Base-by-base conservation (phyloP, 1,140 invertebrate species). In the Pseudomyrmex pallidus region DNA sequence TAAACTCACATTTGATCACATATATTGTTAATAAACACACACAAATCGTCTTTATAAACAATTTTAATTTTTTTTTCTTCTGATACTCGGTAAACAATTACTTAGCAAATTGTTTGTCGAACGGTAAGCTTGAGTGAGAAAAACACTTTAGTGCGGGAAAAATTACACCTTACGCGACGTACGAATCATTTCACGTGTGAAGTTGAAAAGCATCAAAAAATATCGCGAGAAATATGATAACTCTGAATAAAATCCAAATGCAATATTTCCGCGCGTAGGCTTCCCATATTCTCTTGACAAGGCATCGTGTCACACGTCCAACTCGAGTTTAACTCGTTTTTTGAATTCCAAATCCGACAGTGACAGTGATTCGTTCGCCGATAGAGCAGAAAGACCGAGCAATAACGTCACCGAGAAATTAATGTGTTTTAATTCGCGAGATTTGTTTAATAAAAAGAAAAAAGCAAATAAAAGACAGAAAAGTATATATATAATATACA, bases 291-390 rank as follows among this genome's bases (percentile, higher is more conserved):
- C 66, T 44, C 54, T 35, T 17, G 66, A 68, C 63, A 68, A 80
- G 61, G 64, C 54, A 72, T 48, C 44, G 76, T 72, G 66, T 80
- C 76, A 59, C 44, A 61, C 54, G 76, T 78, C 76, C 76, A 59
- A 70, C 76, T 78, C 44, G 48, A 57, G 66, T 78, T 78, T 78
- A 80, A 61, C 76, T 80, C 54, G 76, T 80, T 80, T 80, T 80
- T 80, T 70, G 66, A 50, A 80, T 59, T 80, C 66, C 4, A 72
- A 80, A 48, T 59, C 54, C 76, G 76, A 70, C 76, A 72, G 66
- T 70, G 76, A 72, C 76, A 72, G 66, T 80, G 76, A 80, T 72
- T 80, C 76, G 76, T 61, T 72, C 56, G 12, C 46, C 44, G 66
- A 72, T 77, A 56, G 7, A 72, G 10, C n/a, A 5, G 44, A 17